These are phyloP conservation scores for Clarias batrachus DNA, from an alignment of 2,113 vertebrate genomes.

Conservation along the genomic window DNA sequence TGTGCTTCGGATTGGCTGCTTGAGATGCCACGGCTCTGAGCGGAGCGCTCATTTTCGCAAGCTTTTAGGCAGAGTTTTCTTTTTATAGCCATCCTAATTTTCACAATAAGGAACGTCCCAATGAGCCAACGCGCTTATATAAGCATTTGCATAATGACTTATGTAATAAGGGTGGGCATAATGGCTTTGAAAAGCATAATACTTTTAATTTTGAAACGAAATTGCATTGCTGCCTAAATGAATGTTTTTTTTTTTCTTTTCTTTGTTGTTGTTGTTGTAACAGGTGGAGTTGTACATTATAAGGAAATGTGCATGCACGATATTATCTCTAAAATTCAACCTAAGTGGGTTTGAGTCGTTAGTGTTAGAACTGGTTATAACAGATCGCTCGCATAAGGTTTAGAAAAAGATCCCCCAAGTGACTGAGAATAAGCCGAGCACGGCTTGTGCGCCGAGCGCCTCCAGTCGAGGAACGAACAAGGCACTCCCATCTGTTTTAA, in stretches of 20 bases:
- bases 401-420: background rate
- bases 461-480: background rate
- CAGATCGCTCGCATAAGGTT: background rate
- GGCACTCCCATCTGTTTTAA: background rate
- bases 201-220: background rate
- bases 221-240: background rate
- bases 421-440: background rate
- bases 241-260: background rate
- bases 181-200: background rate
- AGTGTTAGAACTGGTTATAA: background rate
- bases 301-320: background rate
- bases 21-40: background rate
- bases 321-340: background rate
- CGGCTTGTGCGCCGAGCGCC: background rate
- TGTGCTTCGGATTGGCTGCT: background rate
- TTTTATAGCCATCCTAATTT: conserved; percentile 14
- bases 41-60: background rate
- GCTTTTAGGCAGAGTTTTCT: conserved; percentile 15
- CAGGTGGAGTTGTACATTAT: background rate
- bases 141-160: conserved; percentile 3
- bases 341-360: conserved; percentile 11
- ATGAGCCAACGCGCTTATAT: conserved; percentile 14
- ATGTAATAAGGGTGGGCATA: background rate
- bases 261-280: background rate
- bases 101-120: background rate